Conservation (phyloP, 2,113 vertebrate genomes). For the Aspidoscelis tigris region DNA sequence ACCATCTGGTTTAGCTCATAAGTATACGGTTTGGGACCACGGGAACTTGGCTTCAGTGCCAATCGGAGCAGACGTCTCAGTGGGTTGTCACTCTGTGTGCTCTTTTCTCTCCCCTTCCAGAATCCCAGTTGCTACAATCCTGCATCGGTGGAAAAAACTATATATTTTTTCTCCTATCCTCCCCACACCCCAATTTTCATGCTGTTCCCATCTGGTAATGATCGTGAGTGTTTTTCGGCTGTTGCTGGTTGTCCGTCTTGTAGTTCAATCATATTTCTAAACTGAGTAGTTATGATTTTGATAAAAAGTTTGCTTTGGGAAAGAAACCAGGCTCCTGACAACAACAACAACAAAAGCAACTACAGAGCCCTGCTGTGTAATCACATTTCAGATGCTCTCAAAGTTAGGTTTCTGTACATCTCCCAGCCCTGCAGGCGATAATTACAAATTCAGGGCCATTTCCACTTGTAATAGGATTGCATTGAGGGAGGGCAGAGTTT, state of each 20-base stretch:
- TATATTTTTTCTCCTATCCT: neutral
- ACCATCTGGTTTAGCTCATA: slow-evolving; percentile 72
- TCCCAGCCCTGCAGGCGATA: neutral
- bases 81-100: neutral
- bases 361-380: slow-evolving; percentile 6
- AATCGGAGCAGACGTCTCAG: slow-evolving; percentile 36
- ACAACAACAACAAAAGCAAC: slow-evolving; percentile 15
- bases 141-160: neutral
- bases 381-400: slow-evolving; percentile 17
- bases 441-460: slow-evolving; percentile 13
- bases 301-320: slow-evolving; percentile 42
- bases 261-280: slow-evolving; percentile 21
- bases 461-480: slow-evolving; percentile 33
- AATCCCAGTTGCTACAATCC: slow-evolving; percentile 6
- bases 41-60: slow-evolving; percentile 55
- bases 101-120: neutral
- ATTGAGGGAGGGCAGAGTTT: neutral
- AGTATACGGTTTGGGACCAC: slow-evolving; percentile 58
- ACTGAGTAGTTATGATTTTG: slow-evolving; percentile 16
- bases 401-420: slow-evolving; percentile 21
- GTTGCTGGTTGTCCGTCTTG: neutral
- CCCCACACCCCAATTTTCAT: neutral
- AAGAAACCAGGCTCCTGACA: slow-evolving; percentile 39
- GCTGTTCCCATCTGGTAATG: slow-evolving; percentile 34
- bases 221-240: neutral